These are phyloP conservation scores for Macrotus californicus DNA, from an alignment of 2,113 vertebrate species.

Conservation along the genomic window DNA sequence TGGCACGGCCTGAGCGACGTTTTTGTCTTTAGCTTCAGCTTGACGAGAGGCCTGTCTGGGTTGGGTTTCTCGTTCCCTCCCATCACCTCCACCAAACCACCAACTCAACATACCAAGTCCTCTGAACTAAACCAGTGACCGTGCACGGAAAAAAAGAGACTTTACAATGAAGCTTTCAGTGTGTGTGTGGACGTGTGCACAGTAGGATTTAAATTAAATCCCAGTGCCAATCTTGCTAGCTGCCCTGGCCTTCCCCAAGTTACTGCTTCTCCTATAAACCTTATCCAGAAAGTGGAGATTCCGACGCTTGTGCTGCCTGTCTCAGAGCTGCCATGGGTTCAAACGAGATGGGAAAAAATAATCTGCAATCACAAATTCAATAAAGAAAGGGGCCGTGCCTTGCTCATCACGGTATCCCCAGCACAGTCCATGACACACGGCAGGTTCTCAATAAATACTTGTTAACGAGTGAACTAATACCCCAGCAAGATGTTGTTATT, in stretches of 20 bases:
- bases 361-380: background rate
- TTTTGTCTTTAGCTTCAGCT: conserved; percentile 21
- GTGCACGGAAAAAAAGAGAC: background rate
- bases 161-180: background rate
- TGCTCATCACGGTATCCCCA: background rate
- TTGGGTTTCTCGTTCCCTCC: background rate
- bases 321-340: background rate
- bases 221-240: background rate
- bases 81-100: background rate
- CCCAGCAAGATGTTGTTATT: background rate
- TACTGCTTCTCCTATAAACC: background rate
- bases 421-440: background rate
- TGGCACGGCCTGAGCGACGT: background rate
- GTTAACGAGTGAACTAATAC: background rate
- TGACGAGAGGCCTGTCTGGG: background rate
- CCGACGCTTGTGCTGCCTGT: background rate
- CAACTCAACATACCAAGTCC: background rate
- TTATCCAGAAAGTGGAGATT: background rate
- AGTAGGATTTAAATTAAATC: background rate
- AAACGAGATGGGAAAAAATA: background rate
- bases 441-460: background rate
- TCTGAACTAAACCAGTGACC: background rate
- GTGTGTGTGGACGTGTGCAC: no score
- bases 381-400: background rate
- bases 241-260: background rate